These are phyloP conservation scores for Flexamia atlantica DNA, from an alignment of 2,888 invertebrate genomes.

Conservation along the genomic window DNA sequence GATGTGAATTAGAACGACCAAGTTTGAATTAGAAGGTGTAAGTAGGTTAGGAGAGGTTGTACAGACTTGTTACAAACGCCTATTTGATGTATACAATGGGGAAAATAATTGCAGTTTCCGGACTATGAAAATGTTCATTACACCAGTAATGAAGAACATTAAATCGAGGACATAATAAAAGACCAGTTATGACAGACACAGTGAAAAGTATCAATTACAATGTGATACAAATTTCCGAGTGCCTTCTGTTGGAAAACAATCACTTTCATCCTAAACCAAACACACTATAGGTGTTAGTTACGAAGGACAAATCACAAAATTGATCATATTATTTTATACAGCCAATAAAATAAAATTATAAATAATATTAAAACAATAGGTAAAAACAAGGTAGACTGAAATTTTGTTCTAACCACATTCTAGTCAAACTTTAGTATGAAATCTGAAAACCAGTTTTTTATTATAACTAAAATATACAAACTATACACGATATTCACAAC, in stretches of 20 bases:
- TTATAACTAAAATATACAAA: conserved; percentile 6
- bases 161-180: background rate
- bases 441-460: background rate
- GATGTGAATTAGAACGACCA: background rate
- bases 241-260: background rate
- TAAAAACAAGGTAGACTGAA: no score
- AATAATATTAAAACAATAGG: no score
- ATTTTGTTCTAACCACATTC: background rate
- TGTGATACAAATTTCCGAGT: conserved; percentile 8
- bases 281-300: no score
- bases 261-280: background rate
- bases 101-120: background rate
- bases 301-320: no score
- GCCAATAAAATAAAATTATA: no score
- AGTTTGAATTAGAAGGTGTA: background rate
- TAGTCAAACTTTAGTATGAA: background rate
- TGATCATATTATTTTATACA: no score
- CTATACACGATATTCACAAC: conserved; percentile 29
- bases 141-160: conserved; percentile 10
- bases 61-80: background rate
- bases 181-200: background rate
- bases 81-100: background rate
- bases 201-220: conserved; percentile 4
- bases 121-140: background rate
- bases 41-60: no score